Conservation (phyloP, 30 jellyfish, hydroid and myxozoan species). For the Hydractinia symbiolongicarpus region DNA sequence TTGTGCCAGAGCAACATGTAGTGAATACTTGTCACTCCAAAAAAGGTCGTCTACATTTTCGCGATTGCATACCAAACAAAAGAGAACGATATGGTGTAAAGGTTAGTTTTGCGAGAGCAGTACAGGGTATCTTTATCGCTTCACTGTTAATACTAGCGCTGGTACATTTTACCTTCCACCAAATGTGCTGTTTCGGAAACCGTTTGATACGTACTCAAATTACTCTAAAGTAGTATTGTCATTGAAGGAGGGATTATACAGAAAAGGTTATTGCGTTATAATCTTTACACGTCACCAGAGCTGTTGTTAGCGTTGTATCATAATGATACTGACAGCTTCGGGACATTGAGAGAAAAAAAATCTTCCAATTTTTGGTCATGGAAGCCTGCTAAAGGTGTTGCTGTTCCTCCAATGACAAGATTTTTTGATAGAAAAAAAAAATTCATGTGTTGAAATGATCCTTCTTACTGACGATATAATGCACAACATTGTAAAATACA, state of each 20-base stretch:
- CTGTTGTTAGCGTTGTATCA: neutral
- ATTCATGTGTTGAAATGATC: slow-evolving; percentile 30
- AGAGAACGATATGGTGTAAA: too few relatives aligned
- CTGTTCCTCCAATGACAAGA: slow-evolving; percentile 17
- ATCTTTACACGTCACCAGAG: slow-evolving; percentile 29
- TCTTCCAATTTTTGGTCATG: neutral
- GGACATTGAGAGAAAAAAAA: slow-evolving; percentile 19
- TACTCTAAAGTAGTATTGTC: slow-evolving; percentile 20
- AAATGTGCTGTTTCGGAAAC: neutral
- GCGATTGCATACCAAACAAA: too few relatives aligned
- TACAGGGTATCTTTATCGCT: too few relatives aligned
- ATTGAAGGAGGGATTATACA: slow-evolving; percentile 11
- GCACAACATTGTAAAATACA: too few relatives aligned
- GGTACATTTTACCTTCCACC: neutral
- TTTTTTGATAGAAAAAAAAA: neutral
- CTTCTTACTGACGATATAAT: too few relatives aligned
- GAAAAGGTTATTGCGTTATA: slow-evolving; percentile 13
- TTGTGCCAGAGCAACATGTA: too few relatives aligned
- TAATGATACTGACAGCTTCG: slow-evolving; percentile 23
- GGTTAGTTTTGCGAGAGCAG: too few relatives aligned
- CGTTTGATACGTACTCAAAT: slow-evolving; percentile 12
- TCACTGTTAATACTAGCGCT: too few relatives aligned
- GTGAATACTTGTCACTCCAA: too few relatives aligned
- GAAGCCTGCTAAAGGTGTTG: slow-evolving; percentile 31
- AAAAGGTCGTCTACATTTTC: too few relatives aligned